Base-by-base conservation (phyloP, 1,140 invertebrate species). In the Paraescarpia echinospica region DNA sequence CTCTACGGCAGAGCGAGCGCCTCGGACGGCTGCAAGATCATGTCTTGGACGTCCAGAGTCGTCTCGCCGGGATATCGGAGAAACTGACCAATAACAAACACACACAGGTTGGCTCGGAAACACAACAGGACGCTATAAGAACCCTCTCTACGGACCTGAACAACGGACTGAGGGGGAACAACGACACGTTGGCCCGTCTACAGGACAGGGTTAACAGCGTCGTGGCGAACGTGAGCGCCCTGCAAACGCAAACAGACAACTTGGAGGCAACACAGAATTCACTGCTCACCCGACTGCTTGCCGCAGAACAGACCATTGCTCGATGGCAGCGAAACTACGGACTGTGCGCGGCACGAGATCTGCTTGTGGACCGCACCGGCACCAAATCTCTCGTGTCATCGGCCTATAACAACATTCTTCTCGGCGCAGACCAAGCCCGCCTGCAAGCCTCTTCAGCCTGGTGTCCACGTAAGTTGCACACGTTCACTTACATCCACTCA, bases 11-110 rank as follows among this genome's bases (percentile, higher is more conserved):
- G 34, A 35, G 34, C 6, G 34, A 90, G 90, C 90, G 34, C 4
- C 90, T 90, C 34, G 90, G 90, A 2, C 34, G 34, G 35, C 90
- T 90, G 1, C 90, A 90, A 31, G 90, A 6, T 4, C 34, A 34
- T 31, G 35, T 90, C 18, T 41, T 90, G n/a, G 90, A 34, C n/a
- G 90, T 90, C 8, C 90, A 90, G n/a, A 90, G 59, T 77, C 59
- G 59, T 18, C 59, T 77, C 59, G 59, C 59, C 59, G 9, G 12
- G 59, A 6, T 77, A 77, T 27, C 2, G 2, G 59, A 77, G 59
- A 77, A 77, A 77, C 59, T 77, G 59, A 77, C 9, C 59, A 31
- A 77, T 27, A 77, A 31, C 27, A 6, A 6, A 77, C 59, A 27
- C 18, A 77, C 59, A 22, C 59, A 51, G 48, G 48, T 9, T 51